These are phyloP conservation scores for Strix aluco DNA, from an alignment of 2,113 vertebrate genomes.

Conservation along the genomic window DNA sequence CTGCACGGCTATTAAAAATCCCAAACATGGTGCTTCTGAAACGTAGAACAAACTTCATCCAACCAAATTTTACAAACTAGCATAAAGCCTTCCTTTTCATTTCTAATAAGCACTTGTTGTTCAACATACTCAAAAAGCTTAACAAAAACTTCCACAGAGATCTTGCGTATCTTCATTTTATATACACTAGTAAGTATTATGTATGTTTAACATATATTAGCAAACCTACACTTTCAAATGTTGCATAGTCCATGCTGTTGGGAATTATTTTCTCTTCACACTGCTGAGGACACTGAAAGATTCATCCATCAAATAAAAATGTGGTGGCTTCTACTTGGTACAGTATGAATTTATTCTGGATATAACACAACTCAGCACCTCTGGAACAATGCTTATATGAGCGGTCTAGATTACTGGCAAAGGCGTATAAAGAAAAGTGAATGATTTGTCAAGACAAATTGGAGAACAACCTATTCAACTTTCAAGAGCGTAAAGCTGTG, in stretches of 20 bases:
- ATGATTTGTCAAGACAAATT: not conserved
- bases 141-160: not conserved
- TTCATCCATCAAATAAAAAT: not conserved
- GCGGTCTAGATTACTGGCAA: not conserved
- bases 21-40: not conserved
- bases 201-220: not conserved
- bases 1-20: not conserved
- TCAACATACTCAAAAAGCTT: not conserved
- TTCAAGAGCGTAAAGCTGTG: not conserved
- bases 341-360: not conserved
- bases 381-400: not conserved
- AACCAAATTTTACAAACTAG: not conserved
- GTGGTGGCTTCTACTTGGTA: not conserved
- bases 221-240: not conserved
- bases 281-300: not conserved
- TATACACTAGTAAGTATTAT: not conserved
- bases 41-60: not conserved
- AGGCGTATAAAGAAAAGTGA: not conserved
- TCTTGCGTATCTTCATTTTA: not conserved
- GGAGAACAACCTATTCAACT: not conserved
- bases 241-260: not conserved
- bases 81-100: not conserved
- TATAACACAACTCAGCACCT: not conserved
- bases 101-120: not conserved
- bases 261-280: not conserved